phyloP scores from a whole-genome alignment of 2,113 vertebrate genomes.

The Antidorcas marsupialis region DNA sequence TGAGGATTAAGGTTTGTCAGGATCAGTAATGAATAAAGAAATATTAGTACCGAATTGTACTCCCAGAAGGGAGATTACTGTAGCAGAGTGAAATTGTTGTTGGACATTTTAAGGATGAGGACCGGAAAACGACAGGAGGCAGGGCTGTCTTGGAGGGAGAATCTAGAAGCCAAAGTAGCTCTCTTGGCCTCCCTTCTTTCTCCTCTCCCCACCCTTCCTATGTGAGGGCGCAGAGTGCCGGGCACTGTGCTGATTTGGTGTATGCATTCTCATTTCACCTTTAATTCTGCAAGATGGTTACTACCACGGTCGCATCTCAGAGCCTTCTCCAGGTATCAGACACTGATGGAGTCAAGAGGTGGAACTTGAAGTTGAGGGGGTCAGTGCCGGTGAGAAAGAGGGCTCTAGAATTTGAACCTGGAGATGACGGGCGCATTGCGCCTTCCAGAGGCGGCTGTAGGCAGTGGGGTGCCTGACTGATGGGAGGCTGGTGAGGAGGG shows the following conservation, averaged over 20 bases:
- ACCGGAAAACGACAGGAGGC: not conserved
- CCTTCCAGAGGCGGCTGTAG: not conserved
- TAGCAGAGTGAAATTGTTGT: not conserved
- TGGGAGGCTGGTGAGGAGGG: not conserved
- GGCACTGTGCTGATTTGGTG: not conserved
- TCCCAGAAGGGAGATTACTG: not conserved
- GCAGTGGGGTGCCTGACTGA: no score
- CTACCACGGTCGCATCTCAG: not conserved
- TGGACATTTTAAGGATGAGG: not conserved
- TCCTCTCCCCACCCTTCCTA: rapidly evolving
- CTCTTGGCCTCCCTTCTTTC: not conserved
- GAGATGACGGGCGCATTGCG: rapidly evolving
- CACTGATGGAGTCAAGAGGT: not conserved
- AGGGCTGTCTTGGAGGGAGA: not conserved
- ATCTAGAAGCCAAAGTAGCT: not conserved
- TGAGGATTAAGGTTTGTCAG: not conserved
- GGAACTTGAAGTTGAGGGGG: not conserved
- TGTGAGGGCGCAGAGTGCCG: not conserved
- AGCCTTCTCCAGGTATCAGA: not conserved
- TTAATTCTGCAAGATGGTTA: not conserved
- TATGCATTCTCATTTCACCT: not conserved
- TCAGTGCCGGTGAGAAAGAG: rapidly evolving
- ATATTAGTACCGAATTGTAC: not conserved
- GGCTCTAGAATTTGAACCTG: not conserved
- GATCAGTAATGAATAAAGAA: not conserved